Conservation (phyloP, 2,888 invertebrate genomes). For the Andrena dorsata region DNA sequence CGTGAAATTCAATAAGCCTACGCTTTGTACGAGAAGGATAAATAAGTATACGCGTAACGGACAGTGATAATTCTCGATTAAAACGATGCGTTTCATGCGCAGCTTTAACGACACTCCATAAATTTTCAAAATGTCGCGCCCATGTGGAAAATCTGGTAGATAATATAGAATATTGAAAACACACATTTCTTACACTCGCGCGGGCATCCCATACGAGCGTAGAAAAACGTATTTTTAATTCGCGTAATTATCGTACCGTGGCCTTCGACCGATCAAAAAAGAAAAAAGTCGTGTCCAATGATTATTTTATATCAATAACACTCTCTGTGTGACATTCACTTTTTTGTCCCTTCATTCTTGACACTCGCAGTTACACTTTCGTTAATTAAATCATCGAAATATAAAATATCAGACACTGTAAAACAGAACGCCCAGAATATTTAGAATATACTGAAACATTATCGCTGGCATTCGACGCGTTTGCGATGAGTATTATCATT, state of each 20-base stretch:
- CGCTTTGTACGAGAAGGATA: not conserved
- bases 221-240: not conserved
- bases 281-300: not conserved
- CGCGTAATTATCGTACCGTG: constrained; percentile 26
- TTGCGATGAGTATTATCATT: constrained; percentile 28
- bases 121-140: not conserved
- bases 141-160: not conserved
- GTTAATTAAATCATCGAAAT: not conserved
- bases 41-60: not conserved
- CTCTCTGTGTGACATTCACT: not conserved
- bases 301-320: constrained; percentile 36
- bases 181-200: not conserved
- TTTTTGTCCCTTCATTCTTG: not conserved
- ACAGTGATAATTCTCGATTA: not conserved
- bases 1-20: not conserved
- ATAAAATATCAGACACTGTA: not conserved
- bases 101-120: not conserved
- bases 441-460: not conserved
- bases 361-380: not conserved
- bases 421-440: not conserved
- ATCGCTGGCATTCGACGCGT: not conserved
- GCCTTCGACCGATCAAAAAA: constrained; percentile 33
- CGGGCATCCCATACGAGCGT: not conserved
- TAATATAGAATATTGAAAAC: not conserved
- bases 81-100: not conserved